phyloP scores from a whole-genome alignment of 2,113 vertebrate species.

The Oceanites oceanicus region DNA sequence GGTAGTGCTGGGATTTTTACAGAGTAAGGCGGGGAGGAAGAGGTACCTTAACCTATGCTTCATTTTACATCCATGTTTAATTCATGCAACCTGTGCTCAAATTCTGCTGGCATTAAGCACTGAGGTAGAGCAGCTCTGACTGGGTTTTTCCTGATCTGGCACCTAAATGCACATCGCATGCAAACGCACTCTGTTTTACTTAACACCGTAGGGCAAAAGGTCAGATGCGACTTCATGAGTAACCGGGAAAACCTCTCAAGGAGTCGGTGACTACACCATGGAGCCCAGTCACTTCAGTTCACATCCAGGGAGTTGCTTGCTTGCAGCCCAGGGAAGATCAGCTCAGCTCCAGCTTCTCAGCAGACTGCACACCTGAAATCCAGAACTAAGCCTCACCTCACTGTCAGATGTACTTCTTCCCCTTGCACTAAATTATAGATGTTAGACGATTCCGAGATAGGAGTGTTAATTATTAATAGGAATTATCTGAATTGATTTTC shows the following conservation, averaged over 20 bases:
- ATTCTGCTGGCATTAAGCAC: neutral
- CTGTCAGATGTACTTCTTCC: neutral
- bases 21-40: neutral
- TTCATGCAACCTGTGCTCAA: rapidly evolving
- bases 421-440: conserved; percentile 58
- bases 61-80: rapidly evolving
- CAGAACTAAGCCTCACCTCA: neutral
- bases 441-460: conserved; percentile 32
- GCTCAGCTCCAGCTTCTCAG: neutral
- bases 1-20: neutral
- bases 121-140: neutral
- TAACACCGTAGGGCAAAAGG: rapidly evolving
- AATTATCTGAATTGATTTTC: conserved; percentile 76
- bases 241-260: neutral
- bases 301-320: neutral
- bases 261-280: rapidly evolving
- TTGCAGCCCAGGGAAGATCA: neutral
- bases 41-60: neutral
- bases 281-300: neutral
- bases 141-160: neutral
- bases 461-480: conserved; percentile 75
- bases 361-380: neutral
- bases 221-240: rapidly evolving
- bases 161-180: rapidly evolving
- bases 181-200: neutral